Percentiles rank a stretch among this genome's conserved stretches.
phyloP scores from a whole-genome alignment of 2,113 vertebrate genomes.

The Kryptolebias marmoratus region DNA sequence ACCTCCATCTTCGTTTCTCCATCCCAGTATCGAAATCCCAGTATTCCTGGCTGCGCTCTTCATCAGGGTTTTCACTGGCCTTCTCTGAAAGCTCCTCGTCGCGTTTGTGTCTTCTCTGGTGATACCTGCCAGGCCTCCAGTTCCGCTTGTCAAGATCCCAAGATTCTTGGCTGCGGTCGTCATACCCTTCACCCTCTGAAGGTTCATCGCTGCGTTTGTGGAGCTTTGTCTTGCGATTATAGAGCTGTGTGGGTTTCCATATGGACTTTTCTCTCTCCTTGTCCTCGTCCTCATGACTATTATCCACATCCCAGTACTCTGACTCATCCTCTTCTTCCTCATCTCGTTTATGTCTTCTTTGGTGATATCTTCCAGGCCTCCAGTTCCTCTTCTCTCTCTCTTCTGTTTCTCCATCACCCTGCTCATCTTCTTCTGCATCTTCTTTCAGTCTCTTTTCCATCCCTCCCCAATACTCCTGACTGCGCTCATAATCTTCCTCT shows the following conservation, averaged over 20 bases:
- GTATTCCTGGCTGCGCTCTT: conserved; percentile 61
- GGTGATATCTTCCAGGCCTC: conserved; percentile 53
- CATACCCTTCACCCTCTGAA: conserved; percentile 17
- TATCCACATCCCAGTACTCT: conserved; percentile 64
- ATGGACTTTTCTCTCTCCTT: conserved; percentile 47
- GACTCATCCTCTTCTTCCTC: conserved; percentile 57
- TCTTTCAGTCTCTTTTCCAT: conserved; percentile 39
- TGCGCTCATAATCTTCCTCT: conserved; percentile 62
- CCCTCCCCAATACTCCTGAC: conserved; percentile 67
- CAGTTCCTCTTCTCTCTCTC: conserved; percentile 55
- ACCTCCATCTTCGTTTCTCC: conserved; percentile 50
- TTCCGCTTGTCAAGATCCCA: conserved; percentile 63
- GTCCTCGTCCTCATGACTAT: conserved; percentile 46
- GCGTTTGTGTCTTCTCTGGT: conserved; percentile 55
- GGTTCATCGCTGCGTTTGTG: conserved; percentile 55
- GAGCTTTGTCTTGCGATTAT: conserved; percentile 63
- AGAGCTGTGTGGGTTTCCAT: conserved; percentile 69
- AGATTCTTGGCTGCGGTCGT: conserved; percentile 69
- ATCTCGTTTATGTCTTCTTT: conserved; percentile 54
- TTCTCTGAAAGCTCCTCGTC: conserved; percentile 54
- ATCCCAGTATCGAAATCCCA: conserved; percentile 45
- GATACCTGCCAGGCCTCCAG: conserved; percentile 46
- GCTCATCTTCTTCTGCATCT: conserved; percentile 18
- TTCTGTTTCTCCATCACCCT: neutral
- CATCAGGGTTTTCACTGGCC: conserved; percentile 1